These are phyloP conservation scores for Chlorocebus sabaeus DNA, from an alignment of 2,113 vertebrate genomes.

Conservation along the genomic window DNA sequence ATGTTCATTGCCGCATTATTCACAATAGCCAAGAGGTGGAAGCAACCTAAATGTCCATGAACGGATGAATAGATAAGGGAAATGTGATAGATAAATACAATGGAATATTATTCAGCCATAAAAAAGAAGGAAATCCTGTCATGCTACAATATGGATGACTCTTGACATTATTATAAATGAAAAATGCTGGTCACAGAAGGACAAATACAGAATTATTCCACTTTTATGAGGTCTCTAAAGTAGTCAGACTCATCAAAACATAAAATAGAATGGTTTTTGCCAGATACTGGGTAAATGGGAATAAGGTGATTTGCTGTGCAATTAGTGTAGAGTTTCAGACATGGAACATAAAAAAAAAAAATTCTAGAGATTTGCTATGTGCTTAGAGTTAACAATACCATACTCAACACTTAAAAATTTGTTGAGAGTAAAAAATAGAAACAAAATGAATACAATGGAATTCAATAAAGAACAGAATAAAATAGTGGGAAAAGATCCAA, in stretches of 20 bases:
- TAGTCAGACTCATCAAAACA: neutral
- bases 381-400: neutral
- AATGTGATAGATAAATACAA: neutral
- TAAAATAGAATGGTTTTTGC: neutral
- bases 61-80: neutral
- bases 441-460: neutral
- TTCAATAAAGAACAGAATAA: neutral
- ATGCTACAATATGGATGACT: neutral
- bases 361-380: neutral
- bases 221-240: neutral
- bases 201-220: neutral
- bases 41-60: neutral
- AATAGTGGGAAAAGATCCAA: neutral
- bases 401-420: neutral
- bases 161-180: neutral
- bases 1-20: neutral
- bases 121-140: neutral
- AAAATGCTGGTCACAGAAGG: neutral
- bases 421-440: neutral
- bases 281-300: neutral
- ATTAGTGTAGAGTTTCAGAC: neutral
- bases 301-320: neutral
- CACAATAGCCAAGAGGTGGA: neutral
- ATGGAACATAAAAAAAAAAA: neutral
- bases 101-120: neutral